Conservation (phyloP, 1,140 invertebrate genomes). For the Meloidogyne floridensis region DNA sequence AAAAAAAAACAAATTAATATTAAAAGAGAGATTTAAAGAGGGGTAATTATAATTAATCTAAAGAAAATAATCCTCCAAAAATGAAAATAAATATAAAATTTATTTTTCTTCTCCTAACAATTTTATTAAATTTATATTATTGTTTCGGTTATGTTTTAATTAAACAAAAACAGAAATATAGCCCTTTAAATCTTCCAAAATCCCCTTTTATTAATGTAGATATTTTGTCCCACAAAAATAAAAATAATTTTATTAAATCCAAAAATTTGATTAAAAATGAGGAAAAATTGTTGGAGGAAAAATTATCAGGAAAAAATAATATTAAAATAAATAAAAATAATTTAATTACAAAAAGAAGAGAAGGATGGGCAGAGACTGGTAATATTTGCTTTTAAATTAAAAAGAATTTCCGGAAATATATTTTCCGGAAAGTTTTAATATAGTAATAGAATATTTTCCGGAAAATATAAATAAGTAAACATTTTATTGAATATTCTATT, state of each 20-base stretch:
- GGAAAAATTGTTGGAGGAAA: not conserved
- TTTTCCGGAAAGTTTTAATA: too few species aligned
- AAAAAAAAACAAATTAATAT: not conserved
- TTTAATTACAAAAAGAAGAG: not conserved
- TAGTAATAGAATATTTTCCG: too few species aligned
- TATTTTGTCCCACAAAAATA: not conserved
- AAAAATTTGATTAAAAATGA: constrained; percentile 2
- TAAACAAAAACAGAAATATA: not conserved
- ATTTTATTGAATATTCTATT: too few species aligned
- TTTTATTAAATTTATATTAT: not conserved
- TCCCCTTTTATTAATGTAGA: not conserved
- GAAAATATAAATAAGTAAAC: too few species aligned
- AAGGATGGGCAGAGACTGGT: not conserved
- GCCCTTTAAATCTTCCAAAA: not conserved
- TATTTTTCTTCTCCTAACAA: not conserved
- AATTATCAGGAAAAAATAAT: not conserved
- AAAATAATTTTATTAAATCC: constrained; percentile 4
- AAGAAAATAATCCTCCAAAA: not conserved
- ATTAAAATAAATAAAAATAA: not conserved
- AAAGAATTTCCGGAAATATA: too few species aligned
- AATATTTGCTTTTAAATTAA: too few species aligned
- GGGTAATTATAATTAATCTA: too few species aligned
- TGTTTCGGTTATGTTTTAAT: not conserved
- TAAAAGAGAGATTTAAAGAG: too few species aligned
- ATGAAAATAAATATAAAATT: constrained; percentile 3